Base-by-base conservation (phyloP, 2,888 invertebrate species). In the Rhorus exstirpatorius region DNA sequence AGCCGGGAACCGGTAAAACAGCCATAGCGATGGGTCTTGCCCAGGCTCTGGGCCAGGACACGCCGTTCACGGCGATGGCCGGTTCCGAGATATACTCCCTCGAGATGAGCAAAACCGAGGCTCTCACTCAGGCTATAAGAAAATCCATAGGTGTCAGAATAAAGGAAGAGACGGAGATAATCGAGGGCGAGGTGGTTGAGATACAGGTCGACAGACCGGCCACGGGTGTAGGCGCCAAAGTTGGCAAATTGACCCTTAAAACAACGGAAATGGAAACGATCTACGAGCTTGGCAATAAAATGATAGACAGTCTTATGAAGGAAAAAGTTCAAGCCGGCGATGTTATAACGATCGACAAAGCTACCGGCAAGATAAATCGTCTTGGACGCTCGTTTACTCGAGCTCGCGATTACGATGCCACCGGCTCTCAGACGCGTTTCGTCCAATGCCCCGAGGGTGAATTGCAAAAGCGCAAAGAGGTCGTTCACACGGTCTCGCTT, bases 261-360 rank as follows among this genome's bases (percentile, higher is more conserved):
- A 99, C 99, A 0, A 99, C 99, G 0, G 99, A 99, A 93, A 99
- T 99, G 99, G 99, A 99, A 93, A 99, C 99, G 0, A 97, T 99
- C 84, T 99, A 99, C 92, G 99, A 99, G 93, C 95, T 99, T 91
- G 99, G 99, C 1, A 97, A 97, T 67, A 99, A 99, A 94, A 99
- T 99, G 96, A 99, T 99, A 72, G 99, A 99, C 92, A 97, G 98
- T 71, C 95, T 99, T 76, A 96, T 98, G 88, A 99, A 99, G 90
- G 99, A 99, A 90, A 99, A 99, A 94, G 95, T 98, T 1, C 97
- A 97, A 94, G 97, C 97, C 0, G 98, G 99, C 0, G 99, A 99
- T 93, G 98, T 99, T 0, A 97, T 99, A 17, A 99, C 99, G 4
- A 99, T 99, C 88, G 99, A 99, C 93, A 99, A 99, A 93, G 98